Evolutionary conservation across 1,140 invertebrate genomes (phyloP).

Genomic region (Ceratina australensis): DNA sequence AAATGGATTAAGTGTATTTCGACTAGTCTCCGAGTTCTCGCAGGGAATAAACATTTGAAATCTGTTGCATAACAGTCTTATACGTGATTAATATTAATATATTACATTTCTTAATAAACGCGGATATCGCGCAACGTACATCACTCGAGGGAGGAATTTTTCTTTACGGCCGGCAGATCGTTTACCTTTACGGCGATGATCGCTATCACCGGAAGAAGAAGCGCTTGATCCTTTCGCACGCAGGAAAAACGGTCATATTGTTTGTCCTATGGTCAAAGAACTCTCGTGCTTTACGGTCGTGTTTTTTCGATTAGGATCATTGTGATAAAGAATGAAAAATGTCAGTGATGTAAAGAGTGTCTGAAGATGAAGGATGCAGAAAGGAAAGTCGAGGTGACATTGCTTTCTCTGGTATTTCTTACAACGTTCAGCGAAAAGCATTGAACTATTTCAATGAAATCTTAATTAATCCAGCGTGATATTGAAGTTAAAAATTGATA

Average conservation of each 20-base stretch:
- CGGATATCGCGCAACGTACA: too few species aligned
- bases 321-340: conserved; percentile 14
- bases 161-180: conserved; percentile 18
- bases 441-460: not conserved
- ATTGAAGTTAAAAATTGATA: too few species aligned
- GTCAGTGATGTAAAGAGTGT: not conserved
- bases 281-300: not conserved
- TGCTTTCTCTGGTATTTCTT: not conserved
- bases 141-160: not conserved
- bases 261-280: conserved; percentile 2
- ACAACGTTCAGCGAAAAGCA: not conserved
- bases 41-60: too few species aligned
- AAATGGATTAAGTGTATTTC: too few species aligned
- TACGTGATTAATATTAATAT: too few species aligned
- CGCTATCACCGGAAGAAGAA: conserved; percentile 6
- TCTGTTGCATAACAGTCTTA: conserved; percentile 8
- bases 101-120: conserved; percentile 7
- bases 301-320: not conserved
- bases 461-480: not conserved
- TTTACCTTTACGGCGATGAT: conserved; percentile 19
- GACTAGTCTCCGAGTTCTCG: too few species aligned
- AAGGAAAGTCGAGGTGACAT: not conserved
- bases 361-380: not conserved
- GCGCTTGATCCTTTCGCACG: not conserved
- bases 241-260: conserved; percentile 22